Evolutionary conservation across 2,113 vertebrate genomes (phyloP).

Genomic region (Baryphthengus martii): DNA sequence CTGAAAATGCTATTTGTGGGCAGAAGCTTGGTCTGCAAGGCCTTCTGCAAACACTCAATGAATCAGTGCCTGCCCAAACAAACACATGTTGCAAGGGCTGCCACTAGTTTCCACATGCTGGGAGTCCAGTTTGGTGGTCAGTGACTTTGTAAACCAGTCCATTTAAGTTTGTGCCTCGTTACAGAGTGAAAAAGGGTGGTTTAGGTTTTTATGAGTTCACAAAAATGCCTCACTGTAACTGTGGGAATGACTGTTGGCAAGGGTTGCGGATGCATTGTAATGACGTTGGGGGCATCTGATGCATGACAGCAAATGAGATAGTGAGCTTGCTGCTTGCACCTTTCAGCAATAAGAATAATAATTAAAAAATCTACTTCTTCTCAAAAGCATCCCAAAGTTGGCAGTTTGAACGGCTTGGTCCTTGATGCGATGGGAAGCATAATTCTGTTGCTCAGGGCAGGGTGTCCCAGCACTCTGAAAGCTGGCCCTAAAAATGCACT

Average conservation of each 20-base stretch:
- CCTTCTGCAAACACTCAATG: neutral
- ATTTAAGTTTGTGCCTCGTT: neutral
- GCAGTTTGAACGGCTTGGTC: neutral
- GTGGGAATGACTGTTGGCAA: neutral
- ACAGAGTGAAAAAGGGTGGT: neutral
- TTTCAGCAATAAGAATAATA: neutral
- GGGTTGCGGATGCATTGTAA: neutral
- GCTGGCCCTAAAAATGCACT: neutral
- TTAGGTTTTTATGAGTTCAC: neutral
- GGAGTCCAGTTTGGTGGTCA: neutral
- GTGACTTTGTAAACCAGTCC: neutral
- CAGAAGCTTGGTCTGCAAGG: rapidly evolving
- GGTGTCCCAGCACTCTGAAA: neutral
- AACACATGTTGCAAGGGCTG: rapidly evolving
- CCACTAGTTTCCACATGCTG: neutral
- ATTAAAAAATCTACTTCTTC: neutral
- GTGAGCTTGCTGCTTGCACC: neutral
- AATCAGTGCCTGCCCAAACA: neutral
- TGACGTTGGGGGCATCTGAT: neutral
- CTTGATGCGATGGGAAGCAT: neutral
- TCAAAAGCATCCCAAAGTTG: neutral
- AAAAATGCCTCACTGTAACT: neutral
- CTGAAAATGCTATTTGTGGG: neutral
- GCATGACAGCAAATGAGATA: neutral
- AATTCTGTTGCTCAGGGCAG: neutral